Evolutionary conservation across 2,113 vertebrate genomes (phyloP).

Genomic region (Lota lota): DNA sequence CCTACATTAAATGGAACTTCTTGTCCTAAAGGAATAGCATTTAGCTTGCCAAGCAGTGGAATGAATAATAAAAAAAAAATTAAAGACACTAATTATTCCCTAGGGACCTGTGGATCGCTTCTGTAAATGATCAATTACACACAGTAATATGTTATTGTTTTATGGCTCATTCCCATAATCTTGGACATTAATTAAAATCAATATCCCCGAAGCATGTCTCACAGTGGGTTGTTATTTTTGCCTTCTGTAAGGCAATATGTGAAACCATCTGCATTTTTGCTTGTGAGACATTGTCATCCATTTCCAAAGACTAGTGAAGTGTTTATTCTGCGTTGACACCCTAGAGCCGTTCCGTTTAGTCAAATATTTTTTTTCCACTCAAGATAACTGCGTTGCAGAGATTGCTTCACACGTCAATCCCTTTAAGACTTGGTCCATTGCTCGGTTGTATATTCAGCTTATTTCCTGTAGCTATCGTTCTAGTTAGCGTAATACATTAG

Average conservation of each 20-base stretch:
- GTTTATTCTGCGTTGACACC: conserved; percentile 28
- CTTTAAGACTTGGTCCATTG: not conserved
- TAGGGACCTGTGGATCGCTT: conserved; percentile 12
- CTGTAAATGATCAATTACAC: conserved; percentile 70
- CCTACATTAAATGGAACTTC: too few relatives aligned
- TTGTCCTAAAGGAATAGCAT: too few relatives aligned
- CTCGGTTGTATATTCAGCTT: conserved; percentile 7
- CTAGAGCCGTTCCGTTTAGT: conserved; percentile 29
- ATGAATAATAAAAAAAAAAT: too few relatives aligned
- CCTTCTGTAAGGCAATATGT: conserved; percentile 13
- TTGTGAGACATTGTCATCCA: conserved; percentile 1
- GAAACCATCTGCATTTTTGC: conserved; percentile 25
- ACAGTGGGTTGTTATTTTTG: conserved; percentile 34
- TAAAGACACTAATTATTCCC: too few relatives aligned
- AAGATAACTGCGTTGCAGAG: conserved; percentile 24
- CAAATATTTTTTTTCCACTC: conserved; percentile 32
- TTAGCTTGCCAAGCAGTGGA: too few relatives aligned
- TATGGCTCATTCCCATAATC: conserved; percentile 57
- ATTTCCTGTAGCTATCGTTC: conserved; percentile 31
- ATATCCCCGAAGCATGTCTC: conserved; percentile 47
- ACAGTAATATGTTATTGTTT: conserved; percentile 68
- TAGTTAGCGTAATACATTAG: conserved; percentile 28
- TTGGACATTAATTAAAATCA: conserved; percentile 65
- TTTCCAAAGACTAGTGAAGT: conserved; percentile 14
- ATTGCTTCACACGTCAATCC: conserved; percentile 9